Base-by-base conservation (phyloP, 2,113 vertebrate genomes). In the Erinaceus europaeus region DNA sequence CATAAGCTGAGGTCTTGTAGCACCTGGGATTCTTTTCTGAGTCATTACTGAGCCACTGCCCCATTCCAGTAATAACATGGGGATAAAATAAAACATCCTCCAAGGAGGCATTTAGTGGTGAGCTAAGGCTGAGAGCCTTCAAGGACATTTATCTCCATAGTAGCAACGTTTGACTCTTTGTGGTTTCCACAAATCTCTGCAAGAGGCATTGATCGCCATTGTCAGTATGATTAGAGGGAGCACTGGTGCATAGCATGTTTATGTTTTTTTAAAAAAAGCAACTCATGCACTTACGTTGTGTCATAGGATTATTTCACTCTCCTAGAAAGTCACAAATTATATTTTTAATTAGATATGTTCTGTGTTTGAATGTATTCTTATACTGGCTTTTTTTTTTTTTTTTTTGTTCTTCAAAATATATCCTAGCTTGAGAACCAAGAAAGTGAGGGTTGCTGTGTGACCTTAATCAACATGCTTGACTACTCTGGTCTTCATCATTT, bases 141-240 rank as follows among this genome's bases (percentile, higher is more conserved):
- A 96, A 97, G 96, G 97, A 95, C 95, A 97, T 97, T 97, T 97
- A 97, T 98, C 97, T 97, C 97, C 91, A 97, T 97, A 96, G 96
- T 94, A 96, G 95, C 93, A 97, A 95, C 52, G 81, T 96, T 97
- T 97, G 97, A 97, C 95, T 97, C 95, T 93, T 97, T 95, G 97
- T 96, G 97, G 97, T 97, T 97, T 96, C 96, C 95, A 97, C 97
- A 97, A 97, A 97, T 97, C 97, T 97, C 95, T 94, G 96, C 97
- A 97, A 97, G 97, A 97, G 94, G 95, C 97, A 98, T 98, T 97
- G 97, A 98, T 97, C 92, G 93, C 84, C 90, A 77, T 92, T 95
- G 96, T 97, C 46, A 64, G 94, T 64, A 67, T 93, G 95, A 97
- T 97, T 97, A 97, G 96, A 95, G 86, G 95, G 96, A 97, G 97